Evolutionary conservation across 2,797 vertebrate species (phyloP).

Genomic region (Rhinophrynus dorsalis): DNA sequence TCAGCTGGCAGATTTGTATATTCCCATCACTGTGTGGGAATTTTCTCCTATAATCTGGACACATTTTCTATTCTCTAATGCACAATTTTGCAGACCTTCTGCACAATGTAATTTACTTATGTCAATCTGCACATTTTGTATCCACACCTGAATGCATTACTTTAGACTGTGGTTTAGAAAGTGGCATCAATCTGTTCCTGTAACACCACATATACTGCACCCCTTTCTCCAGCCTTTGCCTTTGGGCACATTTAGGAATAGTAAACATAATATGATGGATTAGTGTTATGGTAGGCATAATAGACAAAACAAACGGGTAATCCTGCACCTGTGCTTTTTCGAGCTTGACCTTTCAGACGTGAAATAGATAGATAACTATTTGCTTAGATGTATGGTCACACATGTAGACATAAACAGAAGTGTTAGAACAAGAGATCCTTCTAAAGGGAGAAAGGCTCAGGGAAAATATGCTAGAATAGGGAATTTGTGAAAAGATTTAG

Average conservation of each 20-base stretch:
- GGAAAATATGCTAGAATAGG: too few relatives aligned
- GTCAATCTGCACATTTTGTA: too few relatives aligned
- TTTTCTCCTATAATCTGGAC: too few relatives aligned
- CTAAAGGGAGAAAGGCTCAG: too few relatives aligned
- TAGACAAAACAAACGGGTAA: conserved; percentile 33
- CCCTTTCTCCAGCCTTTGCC: conserved; percentile 1
- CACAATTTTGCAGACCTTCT: too few relatives aligned
- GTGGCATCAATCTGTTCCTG: neutral
- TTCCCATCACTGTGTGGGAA: too few relatives aligned
- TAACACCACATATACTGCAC: neutral
- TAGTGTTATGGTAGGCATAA: conserved; percentile 30
- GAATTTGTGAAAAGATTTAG: too few relatives aligned
- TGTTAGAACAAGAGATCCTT: neutral
- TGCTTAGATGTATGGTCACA: neutral
- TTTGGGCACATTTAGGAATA: conserved; percentile 8
- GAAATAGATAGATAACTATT: conserved; percentile 5
- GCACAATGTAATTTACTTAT: too few relatives aligned
- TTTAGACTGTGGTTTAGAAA: too few relatives aligned
- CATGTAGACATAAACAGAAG: neutral
- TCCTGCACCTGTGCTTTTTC: conserved; percentile 32
- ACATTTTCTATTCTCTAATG: too few relatives aligned
- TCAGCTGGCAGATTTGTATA: too few relatives aligned
- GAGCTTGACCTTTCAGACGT: conserved; percentile 13
- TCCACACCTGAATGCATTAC: too few relatives aligned
- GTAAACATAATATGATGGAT: conserved; percentile 43